Base-by-base conservation (phyloP, 2,888 invertebrate genomes). In the Temnothorax rugatulus region DNA sequence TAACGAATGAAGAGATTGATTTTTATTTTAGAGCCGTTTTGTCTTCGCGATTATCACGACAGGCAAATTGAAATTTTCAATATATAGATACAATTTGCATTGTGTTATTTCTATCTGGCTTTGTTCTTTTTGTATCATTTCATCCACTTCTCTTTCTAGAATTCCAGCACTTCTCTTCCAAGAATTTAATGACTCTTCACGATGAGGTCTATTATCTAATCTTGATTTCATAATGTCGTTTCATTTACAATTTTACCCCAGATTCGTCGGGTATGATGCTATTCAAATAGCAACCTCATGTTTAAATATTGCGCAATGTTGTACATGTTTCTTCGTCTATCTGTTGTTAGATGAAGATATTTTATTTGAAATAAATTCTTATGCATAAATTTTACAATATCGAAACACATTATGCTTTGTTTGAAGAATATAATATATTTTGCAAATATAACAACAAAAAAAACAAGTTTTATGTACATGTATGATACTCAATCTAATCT, bases 31-130 rank as follows among this genome's bases (percentile, higher is more conserved):
- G 41, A 82, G 13, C 21, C 69, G 64, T 86, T 73, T 79, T 15
- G 47, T 81, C 86, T 87, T 84, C 79, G 84, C 34, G 74, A 85
- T n/a, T n/a, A n/a, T 85, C 76, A 44, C 69, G 38, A 57, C 84
- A 83, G 73, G 15, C 54, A 69, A 57, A 86, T 82, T 79, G 71
- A 73, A 85, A 81, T 85, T 88, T 63, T 54, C 75, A 38, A 86
- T 84, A 86, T 84, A 29, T 29, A 29, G 4, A 29, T 29, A 29
- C 77, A 38, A 86, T 84, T 34, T 68, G 44, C 57, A 71, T 84
- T 76, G 79, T 73, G 63, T 52, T 82, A 52, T 79, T 87, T 84
- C 66, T 44, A 82, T 13, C 66, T 54, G 59, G 68, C 63, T 82
- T 76, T 38, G 68, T 57, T 52, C 29, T 71, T 52, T 64, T 61